These are phyloP conservation scores for Mormyrus iriodes DNA, from an alignment of 2,113 vertebrate species.

Conservation along the genomic window DNA sequence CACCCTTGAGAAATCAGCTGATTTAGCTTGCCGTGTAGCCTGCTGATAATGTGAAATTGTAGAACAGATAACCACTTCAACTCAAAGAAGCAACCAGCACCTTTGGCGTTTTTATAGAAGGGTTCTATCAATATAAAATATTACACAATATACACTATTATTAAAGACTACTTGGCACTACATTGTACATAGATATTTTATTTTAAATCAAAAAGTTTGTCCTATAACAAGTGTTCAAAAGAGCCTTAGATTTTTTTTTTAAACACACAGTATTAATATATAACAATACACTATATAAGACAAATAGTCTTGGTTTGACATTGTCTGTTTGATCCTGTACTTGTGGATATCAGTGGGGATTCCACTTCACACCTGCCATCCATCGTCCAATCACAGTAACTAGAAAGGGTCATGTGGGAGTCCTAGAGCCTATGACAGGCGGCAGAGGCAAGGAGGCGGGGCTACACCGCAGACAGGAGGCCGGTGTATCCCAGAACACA, in stretches of 20 bases:
- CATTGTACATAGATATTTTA: neutral
- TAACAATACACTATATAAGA: neutral
- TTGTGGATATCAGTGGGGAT: neutral
- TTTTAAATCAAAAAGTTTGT: neutral
- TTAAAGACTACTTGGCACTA: neutral
- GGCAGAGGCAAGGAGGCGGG: neutral
- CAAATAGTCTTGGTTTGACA: neutral
- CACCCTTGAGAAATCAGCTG: slow-evolving; percentile 67
- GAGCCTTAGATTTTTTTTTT: neutral
- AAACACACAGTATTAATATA: neutral
- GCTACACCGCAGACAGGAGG: too few relatives aligned
- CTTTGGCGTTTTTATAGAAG: slow-evolving; percentile 3
- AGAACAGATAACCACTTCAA: slow-evolving; percentile 45
- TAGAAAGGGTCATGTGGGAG: neutral
- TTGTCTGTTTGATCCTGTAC: neutral
- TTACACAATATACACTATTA: neutral
- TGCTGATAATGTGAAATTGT: slow-evolving; percentile 61
- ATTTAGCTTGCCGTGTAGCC: slow-evolving; percentile 63
- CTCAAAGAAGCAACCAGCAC: slow-evolving; percentile 18
- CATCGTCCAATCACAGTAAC: neutral
- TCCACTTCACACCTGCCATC: neutral
- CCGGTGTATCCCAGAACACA: too few relatives aligned
- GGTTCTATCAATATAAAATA: neutral
- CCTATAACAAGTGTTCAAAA: neutral
- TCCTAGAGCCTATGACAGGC: neutral